A percentile compares a stretch with the other conserved stretches of the same genome.
Conservation (phyloP, 1,140 invertebrate genomes). For the Drosophila tani region DNA sequence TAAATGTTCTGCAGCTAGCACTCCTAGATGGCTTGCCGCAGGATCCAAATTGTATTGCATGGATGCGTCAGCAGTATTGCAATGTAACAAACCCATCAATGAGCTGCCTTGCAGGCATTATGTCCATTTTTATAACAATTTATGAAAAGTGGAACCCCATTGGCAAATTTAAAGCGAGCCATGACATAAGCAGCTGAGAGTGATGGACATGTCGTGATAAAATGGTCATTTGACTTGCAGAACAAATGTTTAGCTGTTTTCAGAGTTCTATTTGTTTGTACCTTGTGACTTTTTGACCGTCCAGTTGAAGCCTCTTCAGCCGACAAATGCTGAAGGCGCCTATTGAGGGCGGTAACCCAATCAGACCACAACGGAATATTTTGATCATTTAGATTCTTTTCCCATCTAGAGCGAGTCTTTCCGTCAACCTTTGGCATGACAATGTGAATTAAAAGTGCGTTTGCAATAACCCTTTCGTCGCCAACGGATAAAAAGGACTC, state of each 20-base stretch:
- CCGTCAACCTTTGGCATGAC: background rate
- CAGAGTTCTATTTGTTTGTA: background rate
- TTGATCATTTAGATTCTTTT: slow-evolving; percentile 17
- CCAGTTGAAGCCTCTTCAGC: slow-evolving; percentile 7
- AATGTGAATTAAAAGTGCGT: slow-evolving; percentile 3
- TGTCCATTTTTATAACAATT: slow-evolving; percentile 9
- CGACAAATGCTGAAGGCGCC: slow-evolving; percentile 9
- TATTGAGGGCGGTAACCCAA: background rate
- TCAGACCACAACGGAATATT: slow-evolving; percentile 15
- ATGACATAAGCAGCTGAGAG: background rate
- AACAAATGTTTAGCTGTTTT: background rate
- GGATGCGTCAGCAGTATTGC: background rate
- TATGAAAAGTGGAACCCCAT: background rate
- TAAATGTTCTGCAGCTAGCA: slow-evolving; percentile 3
- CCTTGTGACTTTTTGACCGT: background rate
- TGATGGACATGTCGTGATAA: background rate
- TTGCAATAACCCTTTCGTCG: background rate
- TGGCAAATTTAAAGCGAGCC: background rate
- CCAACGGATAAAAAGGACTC: slow-evolving; percentile 9
- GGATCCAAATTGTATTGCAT: background rate
- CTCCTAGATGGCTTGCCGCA: background rate
- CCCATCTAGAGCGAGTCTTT: slow-evolving; percentile 6
- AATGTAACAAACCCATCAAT: slow-evolving; percentile 7
- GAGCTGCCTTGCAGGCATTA: background rate
- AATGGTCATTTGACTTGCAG: background rate